These are phyloP conservation scores for Macroglossus sobrinus DNA, from an alignment of 2,113 vertebrate genomes.

Conservation along the genomic window DNA sequence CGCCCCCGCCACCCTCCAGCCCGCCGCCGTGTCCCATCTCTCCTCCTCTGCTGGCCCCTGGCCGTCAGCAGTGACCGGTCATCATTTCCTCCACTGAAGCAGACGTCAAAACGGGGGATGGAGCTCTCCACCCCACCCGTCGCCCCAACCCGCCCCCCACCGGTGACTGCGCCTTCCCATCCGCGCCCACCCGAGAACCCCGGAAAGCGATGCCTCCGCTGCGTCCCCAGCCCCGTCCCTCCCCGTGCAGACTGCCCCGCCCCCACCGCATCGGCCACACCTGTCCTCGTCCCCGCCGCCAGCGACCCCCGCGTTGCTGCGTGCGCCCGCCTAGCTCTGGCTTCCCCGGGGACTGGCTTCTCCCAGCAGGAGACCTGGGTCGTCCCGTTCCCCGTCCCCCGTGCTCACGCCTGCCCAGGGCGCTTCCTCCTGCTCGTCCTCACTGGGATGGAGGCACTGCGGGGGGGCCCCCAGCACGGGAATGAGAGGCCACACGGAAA, in stretches of 20 bases:
- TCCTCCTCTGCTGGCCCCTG: neutral
- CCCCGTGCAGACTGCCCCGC: neutral
- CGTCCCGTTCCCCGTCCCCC: too few relatives aligned
- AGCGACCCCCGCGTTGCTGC: neutral
- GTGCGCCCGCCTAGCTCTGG: neutral
- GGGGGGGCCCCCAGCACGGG: neutral
- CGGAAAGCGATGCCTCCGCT: neutral
- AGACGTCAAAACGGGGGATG: neutral
- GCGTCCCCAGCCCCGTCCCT: neutral
- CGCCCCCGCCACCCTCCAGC: fast-evolving
- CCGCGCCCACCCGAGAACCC: neutral
- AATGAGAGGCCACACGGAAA: neutral
- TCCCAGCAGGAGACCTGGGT: neutral
- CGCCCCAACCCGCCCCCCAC: too few relatives aligned
- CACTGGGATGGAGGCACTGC: neutral
- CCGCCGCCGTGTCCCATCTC: neutral
- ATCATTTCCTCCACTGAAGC: neutral
- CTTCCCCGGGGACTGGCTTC: neutral
- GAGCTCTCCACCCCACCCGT: neutral
- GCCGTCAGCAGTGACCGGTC: neutral
- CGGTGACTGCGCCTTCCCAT: neutral
- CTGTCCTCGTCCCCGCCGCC: neutral
- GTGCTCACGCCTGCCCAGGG: fast-evolving
- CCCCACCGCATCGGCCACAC: neutral
- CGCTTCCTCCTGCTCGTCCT: fast-evolving